Evolutionary conservation across 1,140 invertebrate genomes (phyloP).

Genomic region (Tetragnatha versicolor): DNA sequence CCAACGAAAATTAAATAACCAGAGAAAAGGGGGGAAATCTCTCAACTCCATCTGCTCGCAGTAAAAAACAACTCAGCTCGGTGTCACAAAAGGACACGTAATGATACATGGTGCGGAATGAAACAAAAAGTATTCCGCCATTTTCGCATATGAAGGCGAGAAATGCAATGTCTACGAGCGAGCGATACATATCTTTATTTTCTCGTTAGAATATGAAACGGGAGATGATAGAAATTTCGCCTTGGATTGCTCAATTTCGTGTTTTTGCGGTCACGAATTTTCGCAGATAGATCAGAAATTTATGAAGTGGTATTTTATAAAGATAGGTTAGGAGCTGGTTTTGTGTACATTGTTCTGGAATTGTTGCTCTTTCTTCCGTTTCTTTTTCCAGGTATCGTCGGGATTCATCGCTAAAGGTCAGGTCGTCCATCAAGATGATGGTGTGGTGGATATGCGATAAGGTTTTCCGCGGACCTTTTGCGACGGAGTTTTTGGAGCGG

Average conservation of each 20-base stretch:
- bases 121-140: neutral
- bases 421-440: no score
- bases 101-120: neutral
- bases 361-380: neutral
- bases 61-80: neutral
- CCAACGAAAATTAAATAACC: constrained; percentile 35
- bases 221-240: constrained; percentile 40
- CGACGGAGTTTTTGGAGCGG: no score
- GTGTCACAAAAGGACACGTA: constrained; percentile 20
- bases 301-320: constrained; percentile 14
- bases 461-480: no score
- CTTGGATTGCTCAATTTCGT: constrained; percentile 9
- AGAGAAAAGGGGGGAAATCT: neutral
- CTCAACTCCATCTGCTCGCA: constrained; percentile 1
- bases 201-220: constrained; percentile 30
- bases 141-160: neutral
- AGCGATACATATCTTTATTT: constrained; percentile 40
- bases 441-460: no score
- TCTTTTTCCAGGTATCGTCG: neutral
- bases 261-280: constrained; percentile 22
- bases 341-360: neutral
- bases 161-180: neutral
- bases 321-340: neutral
- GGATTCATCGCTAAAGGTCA: neutral
- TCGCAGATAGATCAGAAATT: neutral